These are phyloP conservation scores for Porites divaricata DNA, from an alignment of 92 coral and sea anemone genomes.

Conservation along the genomic window DNA sequence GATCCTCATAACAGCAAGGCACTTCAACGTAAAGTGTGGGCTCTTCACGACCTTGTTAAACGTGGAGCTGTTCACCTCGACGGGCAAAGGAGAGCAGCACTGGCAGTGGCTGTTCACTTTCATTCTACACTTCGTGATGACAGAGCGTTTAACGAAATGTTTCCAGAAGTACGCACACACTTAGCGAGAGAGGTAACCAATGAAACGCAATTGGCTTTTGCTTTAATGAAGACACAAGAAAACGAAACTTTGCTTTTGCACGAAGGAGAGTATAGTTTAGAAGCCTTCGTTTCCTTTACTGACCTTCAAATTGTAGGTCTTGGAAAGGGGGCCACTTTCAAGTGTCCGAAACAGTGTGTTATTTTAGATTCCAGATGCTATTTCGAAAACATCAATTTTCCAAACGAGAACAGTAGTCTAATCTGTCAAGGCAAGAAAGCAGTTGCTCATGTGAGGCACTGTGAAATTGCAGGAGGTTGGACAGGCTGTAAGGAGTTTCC, in stretches of 20 bases:
- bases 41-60: slow-evolving; percentile 57
- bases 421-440: slow-evolving; percentile 15
- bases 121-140: slow-evolving; percentile 45
- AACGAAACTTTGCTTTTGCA: slow-evolving; percentile 65
- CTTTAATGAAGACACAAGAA: slow-evolving; percentile 17
- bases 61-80: slow-evolving; percentile 21
- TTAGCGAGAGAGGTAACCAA: slow-evolving; percentile 30
- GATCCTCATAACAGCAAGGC: slow-evolving; percentile 60
- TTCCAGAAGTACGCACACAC: slow-evolving; percentile 28
- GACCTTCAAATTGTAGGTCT: slow-evolving; percentile 65
- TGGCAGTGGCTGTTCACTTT: slow-evolving; percentile 73
- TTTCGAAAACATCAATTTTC: slow-evolving; percentile 59
- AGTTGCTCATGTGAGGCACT: slow-evolving; percentile 22
- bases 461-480: slow-evolving; percentile 66
- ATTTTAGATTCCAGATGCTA: slow-evolving; percentile 21
- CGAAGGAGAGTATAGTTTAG: slow-evolving; percentile 60
- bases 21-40: slow-evolving; percentile 78
- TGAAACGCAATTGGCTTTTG: slow-evolving; percentile 43
- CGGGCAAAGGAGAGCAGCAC: slow-evolving; percentile 62
- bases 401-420: slow-evolving; percentile 42
- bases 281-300: background rate
- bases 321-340: slow-evolving; percentile 35
- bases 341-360: background rate
- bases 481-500: slow-evolving; percentile 74
- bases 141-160: slow-evolving; percentile 31